phyloP scores from a whole-genome alignment of 1,140 invertebrate species.

The Drosophila dunni region DNA sequence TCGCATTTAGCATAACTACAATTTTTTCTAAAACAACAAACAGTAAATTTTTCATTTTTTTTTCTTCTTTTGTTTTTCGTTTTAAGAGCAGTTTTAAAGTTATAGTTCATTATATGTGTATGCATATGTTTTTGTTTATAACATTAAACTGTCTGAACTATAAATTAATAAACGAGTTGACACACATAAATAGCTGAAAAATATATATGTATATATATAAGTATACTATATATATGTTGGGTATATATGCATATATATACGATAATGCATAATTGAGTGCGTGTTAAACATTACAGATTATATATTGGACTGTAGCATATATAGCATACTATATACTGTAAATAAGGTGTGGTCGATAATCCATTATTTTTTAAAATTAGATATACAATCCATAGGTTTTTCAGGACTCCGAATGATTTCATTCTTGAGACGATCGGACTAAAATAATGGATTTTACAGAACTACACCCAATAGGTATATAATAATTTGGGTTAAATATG shows the following conservation, averaged over 20 bases:
- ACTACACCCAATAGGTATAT: background rate
- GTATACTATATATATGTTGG: too few relatives aligned
- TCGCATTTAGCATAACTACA: constrained; percentile 43
- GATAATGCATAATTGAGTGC: constrained; percentile 15
- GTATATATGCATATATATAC: constrained; percentile 20
- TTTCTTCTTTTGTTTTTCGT: constrained; percentile 3
- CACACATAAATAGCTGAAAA: constrained; percentile 47
- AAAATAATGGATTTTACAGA: too few relatives aligned
- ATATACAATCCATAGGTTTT: too few relatives aligned
- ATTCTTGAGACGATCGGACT: too few relatives aligned
- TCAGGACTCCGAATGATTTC: too few relatives aligned
- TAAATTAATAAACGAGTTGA: constrained; percentile 54
- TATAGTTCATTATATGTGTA: constrained; percentile 3
- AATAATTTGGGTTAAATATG: constrained; percentile 17
- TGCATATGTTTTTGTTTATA: constrained; percentile 20
- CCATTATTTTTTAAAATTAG: background rate
- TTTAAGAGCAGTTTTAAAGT: constrained; percentile 15
- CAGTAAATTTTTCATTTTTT: constrained; percentile 13
- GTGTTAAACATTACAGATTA: constrained; percentile 7
- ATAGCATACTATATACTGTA: constrained; percentile 12
- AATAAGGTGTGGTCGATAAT: background rate
- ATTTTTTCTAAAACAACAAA: constrained; percentile 48
- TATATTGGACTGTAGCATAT: constrained; percentile 19
- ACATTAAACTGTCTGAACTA: constrained; percentile 35
- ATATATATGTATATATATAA: constrained; percentile 36